These are phyloP conservation scores for Antheraea mylitta DNA, from an alignment of 1,140 invertebrate species.

Conservation along the genomic window DNA sequence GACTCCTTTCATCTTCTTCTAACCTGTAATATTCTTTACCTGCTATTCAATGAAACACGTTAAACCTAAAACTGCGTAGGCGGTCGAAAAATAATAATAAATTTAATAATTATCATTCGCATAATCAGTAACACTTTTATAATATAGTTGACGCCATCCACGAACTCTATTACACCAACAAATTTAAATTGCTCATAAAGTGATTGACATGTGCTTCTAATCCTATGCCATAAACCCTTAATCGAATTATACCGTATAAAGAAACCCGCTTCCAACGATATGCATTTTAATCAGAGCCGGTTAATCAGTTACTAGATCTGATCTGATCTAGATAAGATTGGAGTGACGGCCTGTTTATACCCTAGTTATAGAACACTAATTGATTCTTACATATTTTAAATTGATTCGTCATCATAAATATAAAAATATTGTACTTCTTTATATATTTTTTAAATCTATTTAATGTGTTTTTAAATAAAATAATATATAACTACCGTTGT, in stretches of 20 bases:
- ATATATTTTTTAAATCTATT: too few relatives aligned
- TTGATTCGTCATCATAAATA: slow-evolving; percentile 13
- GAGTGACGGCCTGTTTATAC: slow-evolving; percentile 43
- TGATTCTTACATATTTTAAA: slow-evolving; percentile 26
- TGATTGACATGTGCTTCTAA: slow-evolving; percentile 65
- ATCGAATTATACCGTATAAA: slow-evolving; percentile 39
- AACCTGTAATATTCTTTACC: too few relatives aligned
- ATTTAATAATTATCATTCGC: neutral
- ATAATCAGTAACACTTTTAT: slow-evolving; percentile 1
- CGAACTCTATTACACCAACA: slow-evolving; percentile 33
- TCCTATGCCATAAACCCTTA: slow-evolving; percentile 57
- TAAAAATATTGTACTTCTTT: neutral
- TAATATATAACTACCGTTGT: too few relatives aligned
- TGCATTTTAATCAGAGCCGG: slow-evolving; percentile 29
- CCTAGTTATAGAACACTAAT: slow-evolving; percentile 35
- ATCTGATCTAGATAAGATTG: slow-evolving; percentile 41
- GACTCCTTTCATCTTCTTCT: too few relatives aligned
- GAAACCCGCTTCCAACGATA: slow-evolving; percentile 21
- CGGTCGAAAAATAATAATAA: neutral
- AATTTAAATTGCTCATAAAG: slow-evolving; percentile 72
- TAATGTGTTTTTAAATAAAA: too few relatives aligned
- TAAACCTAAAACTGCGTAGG: neutral
- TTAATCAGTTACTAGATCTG: slow-evolving; percentile 30
- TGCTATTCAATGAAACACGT: neutral
- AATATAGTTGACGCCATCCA: neutral